phyloP scores from a whole-genome alignment of 2,797 vertebrate species.

The Buceros bicornis region DNA sequence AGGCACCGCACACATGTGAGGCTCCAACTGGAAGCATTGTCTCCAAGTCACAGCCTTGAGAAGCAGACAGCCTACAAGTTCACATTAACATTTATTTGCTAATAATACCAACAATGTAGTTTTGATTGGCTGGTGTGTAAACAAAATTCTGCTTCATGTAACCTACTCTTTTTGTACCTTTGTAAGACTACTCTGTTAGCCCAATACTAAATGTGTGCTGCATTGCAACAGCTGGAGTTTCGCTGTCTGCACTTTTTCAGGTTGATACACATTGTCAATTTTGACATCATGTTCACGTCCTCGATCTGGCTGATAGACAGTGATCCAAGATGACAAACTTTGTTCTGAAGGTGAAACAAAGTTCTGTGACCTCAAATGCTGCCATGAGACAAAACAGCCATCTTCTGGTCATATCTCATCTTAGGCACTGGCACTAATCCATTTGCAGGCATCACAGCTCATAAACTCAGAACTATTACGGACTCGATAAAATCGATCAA shows the following conservation, averaged over 20 bases:
- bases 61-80: not conserved
- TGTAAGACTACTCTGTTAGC: not conserved
- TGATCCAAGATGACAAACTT: not conserved
- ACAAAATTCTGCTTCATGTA: not conserved
- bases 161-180: not conserved
- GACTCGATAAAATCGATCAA: constrained; percentile 50
- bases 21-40: not conserved
- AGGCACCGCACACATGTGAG: not conserved
- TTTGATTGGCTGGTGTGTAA: not conserved
- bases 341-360: constrained; percentile 44
- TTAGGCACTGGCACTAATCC: constrained; percentile 31
- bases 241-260: not conserved
- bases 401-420: constrained; percentile 23
- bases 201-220: not conserved
- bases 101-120: not conserved
- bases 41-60: not conserved
- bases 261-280: not conserved
- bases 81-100: not conserved
- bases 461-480: constrained; percentile 62
- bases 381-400: not conserved
- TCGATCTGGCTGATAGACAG: not conserved
- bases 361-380: not conserved
- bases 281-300: not conserved
- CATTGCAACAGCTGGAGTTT: not conserved
- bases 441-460: constrained; percentile 62